phyloP scores from a whole-genome alignment of 2,797 vertebrate genomes.

The Crotalus adamanteus region DNA sequence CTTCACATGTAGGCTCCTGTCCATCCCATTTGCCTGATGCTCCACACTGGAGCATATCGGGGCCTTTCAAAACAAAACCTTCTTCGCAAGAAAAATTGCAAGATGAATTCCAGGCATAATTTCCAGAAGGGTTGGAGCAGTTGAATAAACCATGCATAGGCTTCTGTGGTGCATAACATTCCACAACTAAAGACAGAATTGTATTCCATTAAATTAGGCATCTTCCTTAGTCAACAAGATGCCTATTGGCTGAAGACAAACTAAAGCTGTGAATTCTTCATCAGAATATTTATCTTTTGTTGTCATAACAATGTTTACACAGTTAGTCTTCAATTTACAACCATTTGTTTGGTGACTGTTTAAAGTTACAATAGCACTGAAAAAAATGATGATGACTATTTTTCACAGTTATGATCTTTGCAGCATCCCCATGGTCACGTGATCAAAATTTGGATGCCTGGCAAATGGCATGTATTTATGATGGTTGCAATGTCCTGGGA shows the following conservation, averaged over 20 bases:
- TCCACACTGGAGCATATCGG: conserved; percentile 63
- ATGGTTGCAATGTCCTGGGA: not conserved
- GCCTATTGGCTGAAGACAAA: not conserved
- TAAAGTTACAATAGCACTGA: not conserved
- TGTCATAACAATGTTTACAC: not conserved
- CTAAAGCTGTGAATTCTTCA: not conserved
- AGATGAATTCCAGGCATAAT: conserved; percentile 70
- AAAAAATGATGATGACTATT: not conserved
- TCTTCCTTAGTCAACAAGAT: not conserved
- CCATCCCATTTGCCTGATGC: conserved; percentile 71
- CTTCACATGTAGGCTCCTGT: conserved; percentile 65
- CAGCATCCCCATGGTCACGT: not conserved
- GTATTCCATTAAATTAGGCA: not conserved
- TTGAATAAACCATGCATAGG: conserved; percentile 50
- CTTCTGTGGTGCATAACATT: conserved; percentile 53
- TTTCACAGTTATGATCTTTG: not conserved
- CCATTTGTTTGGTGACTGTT: not conserved
- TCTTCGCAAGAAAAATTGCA: conserved; percentile 75
- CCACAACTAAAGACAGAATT: conserved; percentile 55
- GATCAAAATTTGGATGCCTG: not conserved
- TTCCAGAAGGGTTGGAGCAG: conserved; percentile 42
- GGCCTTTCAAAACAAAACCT: conserved; percentile 73
- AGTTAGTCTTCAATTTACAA: not conserved
- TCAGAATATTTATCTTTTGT: not conserved
- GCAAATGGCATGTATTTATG: not conserved